A percentile compares a stretch with the other conserved stretches of the same genome.
Evolutionary conservation across 2,888 invertebrate genomes (phyloP).

Genomic region (Philaethria dido): DNA sequence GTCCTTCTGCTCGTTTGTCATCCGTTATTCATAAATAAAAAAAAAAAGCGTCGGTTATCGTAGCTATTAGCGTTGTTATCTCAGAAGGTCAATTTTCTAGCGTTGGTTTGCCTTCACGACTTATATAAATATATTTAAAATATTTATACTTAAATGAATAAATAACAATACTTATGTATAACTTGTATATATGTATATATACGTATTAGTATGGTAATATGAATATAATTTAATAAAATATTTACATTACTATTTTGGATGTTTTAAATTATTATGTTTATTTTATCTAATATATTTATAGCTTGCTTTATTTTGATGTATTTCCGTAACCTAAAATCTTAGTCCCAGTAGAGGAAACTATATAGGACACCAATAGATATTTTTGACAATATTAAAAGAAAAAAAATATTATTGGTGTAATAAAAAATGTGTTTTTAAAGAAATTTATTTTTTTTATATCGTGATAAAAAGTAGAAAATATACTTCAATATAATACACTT

Average conservation of each 20-base stretch:
- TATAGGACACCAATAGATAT: not conserved
- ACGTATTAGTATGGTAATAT: not conserved
- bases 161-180: not conserved
- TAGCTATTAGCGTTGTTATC: conserved; percentile 56
- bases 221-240: not conserved
- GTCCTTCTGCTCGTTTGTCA: too few relatives aligned
- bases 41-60: conserved; percentile 55
- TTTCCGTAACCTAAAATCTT: not conserved
- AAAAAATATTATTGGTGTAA: too few relatives aligned
- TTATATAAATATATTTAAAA: not conserved
- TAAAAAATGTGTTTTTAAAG: too few relatives aligned
- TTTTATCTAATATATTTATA: not conserved
- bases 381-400: not conserved
- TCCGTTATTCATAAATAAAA: too few relatives aligned
- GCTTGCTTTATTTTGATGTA: not conserved
- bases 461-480: conserved; percentile 1
- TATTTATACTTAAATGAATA: conserved; percentile 1
- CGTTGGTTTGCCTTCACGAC: conserved; percentile 56
- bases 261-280: not conserved
- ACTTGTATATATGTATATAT: conserved; percentile 6
- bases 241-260: not conserved
- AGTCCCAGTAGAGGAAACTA: not conserved
- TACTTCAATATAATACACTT: conserved; percentile 16
- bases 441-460: conserved; percentile 1
- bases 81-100: conserved; percentile 58